Evolutionary conservation across 2,888 invertebrate species (phyloP), one percentile per base, ranked within the genome.

Genomic region (Agriopis aurantiaria): DNA sequence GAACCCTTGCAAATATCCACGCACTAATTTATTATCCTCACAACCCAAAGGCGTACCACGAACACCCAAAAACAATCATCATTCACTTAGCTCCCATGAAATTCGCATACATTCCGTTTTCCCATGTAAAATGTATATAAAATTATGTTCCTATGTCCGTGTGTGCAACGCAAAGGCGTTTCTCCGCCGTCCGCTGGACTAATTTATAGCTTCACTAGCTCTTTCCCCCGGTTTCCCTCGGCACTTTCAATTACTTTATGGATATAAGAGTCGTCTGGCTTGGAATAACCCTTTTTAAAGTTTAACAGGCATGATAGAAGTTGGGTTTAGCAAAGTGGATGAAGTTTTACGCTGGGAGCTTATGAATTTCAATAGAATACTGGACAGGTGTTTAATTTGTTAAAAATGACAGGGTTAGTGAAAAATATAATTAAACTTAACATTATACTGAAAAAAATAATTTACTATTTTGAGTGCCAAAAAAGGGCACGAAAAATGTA

Each of bases 171-270:
- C 78, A 79, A 76, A 79, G 79, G 78, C 79, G 76, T 75, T 76
- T 55, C 72, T 67, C 60, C 8, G 43, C 70, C 69, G 66, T 64
- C 71, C 75, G 71, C 65, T 58, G 62, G 66, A 65, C 79, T 82
- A 82, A 84, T 84, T 83, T 83, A 84, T 84, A 61, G 71, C 66
- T 10, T 23, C 62, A 67, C 83, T 80, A 79, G 81, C 76, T 74
- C 69, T 73, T 70, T 75, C 78, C 76, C 73, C 69, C 80, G 78
- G 78, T 77, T 77, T 82, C 80, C 76, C 77, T 77, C 79, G 78
- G 78, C 74, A 76, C 79, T 79, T 81, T 81, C 82, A 82, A 82
- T 82, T 82, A 81, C 81, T 79, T 81, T 81, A 82, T 78, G 78
- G 81, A 71, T 71, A 74, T 71, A 71, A 64, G 56, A 69, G 71